Conservation (phyloP, 2,113 vertebrate species). For the Sinocyclocheilus rhinocerous region DNA sequence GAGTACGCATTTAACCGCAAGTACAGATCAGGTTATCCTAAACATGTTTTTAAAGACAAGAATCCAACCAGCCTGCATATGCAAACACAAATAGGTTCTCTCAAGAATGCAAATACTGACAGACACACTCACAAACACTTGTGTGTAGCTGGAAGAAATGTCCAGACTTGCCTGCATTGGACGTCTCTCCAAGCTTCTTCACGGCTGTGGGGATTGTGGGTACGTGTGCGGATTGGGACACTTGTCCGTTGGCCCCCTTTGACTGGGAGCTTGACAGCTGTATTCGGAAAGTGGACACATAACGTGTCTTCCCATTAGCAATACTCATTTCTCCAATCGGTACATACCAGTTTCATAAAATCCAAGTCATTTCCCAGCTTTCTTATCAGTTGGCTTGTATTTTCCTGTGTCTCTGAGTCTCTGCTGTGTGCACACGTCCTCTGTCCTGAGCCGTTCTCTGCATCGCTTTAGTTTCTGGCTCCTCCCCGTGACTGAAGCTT, state of each 20-base stretch:
- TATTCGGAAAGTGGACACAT: slow-evolving; percentile 76
- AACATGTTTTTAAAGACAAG: neutral
- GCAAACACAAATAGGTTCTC: neutral
- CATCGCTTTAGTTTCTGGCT: slow-evolving; percentile 1
- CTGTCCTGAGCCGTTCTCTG: neutral
- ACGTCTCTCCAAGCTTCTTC: neutral
- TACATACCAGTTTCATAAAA: slow-evolving; percentile 28
- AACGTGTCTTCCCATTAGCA: slow-evolving; percentile 60
- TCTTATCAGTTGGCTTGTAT: slow-evolving; percentile 55
- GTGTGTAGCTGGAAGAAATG: neutral
- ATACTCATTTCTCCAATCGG: slow-evolving; percentile 66
- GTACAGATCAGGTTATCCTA: neutral
- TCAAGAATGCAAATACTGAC: slow-evolving; percentile 15
- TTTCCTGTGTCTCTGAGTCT: slow-evolving; percentile 28
- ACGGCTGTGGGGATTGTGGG: neutral
- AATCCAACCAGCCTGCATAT: neutral
- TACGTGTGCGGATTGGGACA: neutral
- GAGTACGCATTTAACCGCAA: neutral
- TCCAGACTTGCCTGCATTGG: slow-evolving; percentile 61
- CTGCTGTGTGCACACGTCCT: slow-evolving; percentile 14
- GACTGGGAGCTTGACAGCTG: slow-evolving; percentile 53
- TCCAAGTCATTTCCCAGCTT: slow-evolving; percentile 65
- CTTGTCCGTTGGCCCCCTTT: slow-evolving; percentile 23
- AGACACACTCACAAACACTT: slow-evolving; percentile 26
- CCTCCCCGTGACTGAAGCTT: neutral